Percentiles rank a stretch among this genome's conserved stretches.
phyloP scores from a whole-genome alignment of 2,797 vertebrate genomes.

The Eleutherodactylus coqui region DNA sequence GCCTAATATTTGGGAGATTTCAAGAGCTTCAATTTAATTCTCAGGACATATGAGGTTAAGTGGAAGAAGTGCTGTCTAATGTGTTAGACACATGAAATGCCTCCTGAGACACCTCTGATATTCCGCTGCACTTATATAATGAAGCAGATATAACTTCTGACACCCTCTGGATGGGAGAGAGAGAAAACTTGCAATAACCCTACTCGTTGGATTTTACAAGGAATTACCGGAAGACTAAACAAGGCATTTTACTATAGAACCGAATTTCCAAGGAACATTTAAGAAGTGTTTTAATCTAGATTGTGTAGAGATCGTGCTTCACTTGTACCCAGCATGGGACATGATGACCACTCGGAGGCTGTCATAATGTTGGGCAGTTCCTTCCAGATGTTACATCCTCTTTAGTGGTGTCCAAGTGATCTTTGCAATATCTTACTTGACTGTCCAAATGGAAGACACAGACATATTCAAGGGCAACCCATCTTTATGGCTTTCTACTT shows the following conservation, averaged over 20 bases:
- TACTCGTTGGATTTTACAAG: constrained; percentile 29
- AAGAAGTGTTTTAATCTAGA: constrained; percentile 6
- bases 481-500: constrained; percentile 51
- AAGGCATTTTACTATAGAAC: constrained; percentile 11
- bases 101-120: constrained; percentile 51
- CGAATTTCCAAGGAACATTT: constrained; percentile 1
- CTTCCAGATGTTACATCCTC: constrained; percentile 36
- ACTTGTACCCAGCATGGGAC: not conserved
- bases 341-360: constrained; percentile 23
- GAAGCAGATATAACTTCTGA: constrained; percentile 54
- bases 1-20: constrained; percentile 36
- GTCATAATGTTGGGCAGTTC: constrained; percentile 31
- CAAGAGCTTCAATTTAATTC: constrained; percentile 27
- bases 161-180: constrained; percentile 40
- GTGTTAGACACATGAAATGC: constrained; percentile 51
- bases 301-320: not conserved
- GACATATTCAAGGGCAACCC: constrained; percentile 35
- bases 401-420: constrained; percentile 24
- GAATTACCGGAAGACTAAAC: constrained; percentile 36
- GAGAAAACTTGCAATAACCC: constrained; percentile 20
- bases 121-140: constrained; percentile 60
- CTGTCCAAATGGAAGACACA: constrained; percentile 58
- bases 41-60: constrained; percentile 37
- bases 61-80: constrained; percentile 45
- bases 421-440: constrained; percentile 35